A percentile compares a stretch with the other conserved stretches of the same genome.
phyloP scores from a whole-genome alignment of 2,797 vertebrate genomes.

The Neosilurus mollespiculum region DNA sequence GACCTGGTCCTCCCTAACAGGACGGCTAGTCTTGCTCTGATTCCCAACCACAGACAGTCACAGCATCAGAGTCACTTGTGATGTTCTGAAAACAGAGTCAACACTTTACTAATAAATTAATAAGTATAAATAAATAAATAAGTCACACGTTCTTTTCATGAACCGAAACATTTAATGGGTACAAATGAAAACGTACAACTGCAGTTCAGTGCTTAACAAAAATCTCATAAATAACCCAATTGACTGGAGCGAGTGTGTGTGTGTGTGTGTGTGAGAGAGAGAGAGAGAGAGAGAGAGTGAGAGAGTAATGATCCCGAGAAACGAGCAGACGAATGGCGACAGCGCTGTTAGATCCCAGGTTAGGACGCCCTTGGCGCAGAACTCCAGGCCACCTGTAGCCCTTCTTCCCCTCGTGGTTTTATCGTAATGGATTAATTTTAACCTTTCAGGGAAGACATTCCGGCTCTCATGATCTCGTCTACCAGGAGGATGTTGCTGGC shows the following conservation, averaged over 20 bases:
- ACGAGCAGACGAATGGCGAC: constrained; percentile 5
- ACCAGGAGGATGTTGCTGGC: constrained; percentile 96
- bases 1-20: too few relatives aligned
- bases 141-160: constrained; percentile 43
- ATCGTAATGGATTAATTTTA: constrained; percentile 65
- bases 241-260: constrained; percentile 47
- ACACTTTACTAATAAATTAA: neutral
- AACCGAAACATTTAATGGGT: constrained; percentile 76
- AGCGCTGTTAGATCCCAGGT: constrained; percentile 1
- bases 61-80: too few relatives aligned
- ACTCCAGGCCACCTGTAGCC: constrained; percentile 13
- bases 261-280: neutral
- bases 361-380: neutral
- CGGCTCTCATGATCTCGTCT: constrained; percentile 97
- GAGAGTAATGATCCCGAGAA: constrained; percentile 51
- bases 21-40: too few relatives aligned
- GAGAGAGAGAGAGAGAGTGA: constrained; percentile 34
- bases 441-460: constrained; percentile 95
- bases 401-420: constrained; percentile 5
- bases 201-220: constrained; percentile 78
- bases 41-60: too few relatives aligned
- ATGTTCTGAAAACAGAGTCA: too few relatives aligned
- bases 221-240: constrained; percentile 76
- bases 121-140: neutral
- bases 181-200: constrained; percentile 68